These are phyloP conservation scores for Sebastes variabilis DNA, from an alignment of 2,797 vertebrate genomes.

Conservation along the genomic window DNA sequence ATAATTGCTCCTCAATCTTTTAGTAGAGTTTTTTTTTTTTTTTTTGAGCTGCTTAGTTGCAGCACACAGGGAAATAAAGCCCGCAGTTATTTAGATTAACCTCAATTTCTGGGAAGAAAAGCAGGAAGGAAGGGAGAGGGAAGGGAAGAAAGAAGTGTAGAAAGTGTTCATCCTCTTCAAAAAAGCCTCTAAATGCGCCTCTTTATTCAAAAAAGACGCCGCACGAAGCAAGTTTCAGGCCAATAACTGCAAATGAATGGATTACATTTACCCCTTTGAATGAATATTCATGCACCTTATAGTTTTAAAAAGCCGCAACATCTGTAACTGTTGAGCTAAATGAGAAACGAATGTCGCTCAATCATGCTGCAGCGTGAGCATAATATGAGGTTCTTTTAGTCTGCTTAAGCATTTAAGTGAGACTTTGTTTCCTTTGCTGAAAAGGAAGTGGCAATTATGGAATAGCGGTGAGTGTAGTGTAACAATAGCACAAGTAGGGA, in stretches of 20 bases:
- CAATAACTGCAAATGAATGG: slow-evolving; percentile 5
- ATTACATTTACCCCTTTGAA: neutral
- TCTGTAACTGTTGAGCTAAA: slow-evolving; percentile 1
- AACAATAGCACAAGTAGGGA: neutral
- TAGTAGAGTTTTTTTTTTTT: neutral
- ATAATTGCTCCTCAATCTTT: slow-evolving; percentile 40
- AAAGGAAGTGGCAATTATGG: neutral
- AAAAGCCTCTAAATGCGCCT: neutral
- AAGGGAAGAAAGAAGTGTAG: neutral
- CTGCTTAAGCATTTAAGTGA: neutral
- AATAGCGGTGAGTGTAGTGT: neutral
- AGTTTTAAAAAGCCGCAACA: neutral
- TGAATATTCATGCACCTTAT: slow-evolving; percentile 6
- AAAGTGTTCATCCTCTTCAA: neutral
- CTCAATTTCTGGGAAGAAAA: slow-evolving; percentile 6
- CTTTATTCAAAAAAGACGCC: slow-evolving; percentile 18
- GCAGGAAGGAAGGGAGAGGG: neutral
- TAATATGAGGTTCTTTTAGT: slow-evolving; percentile 10
- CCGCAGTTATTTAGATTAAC: slow-evolving; percentile 17
- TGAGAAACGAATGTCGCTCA: slow-evolving; percentile 4
- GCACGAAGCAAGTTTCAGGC: neutral
- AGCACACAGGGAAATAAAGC: slow-evolving; percentile 9
- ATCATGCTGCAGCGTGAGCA: neutral
- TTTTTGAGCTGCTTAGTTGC: slow-evolving; percentile 25
- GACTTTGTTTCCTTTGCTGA: neutral